Conservation (phyloP, 2,113 vertebrate genomes). For the Dryoscopus gambensis region DNA sequence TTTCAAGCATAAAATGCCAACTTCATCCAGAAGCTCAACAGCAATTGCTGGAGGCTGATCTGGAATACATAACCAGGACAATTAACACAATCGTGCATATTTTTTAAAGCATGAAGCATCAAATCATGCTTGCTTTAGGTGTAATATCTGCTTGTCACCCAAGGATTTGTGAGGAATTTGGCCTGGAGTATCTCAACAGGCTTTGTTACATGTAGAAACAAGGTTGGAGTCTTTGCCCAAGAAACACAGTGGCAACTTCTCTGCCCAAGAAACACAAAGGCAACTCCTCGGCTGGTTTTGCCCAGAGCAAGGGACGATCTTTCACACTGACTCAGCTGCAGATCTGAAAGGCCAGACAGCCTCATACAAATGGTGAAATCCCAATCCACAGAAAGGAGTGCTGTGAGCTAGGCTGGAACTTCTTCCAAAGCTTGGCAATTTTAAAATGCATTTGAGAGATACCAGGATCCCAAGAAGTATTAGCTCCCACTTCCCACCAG, state of each 20-base stretch:
- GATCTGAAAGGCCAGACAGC: background rate
- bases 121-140: background rate
- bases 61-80: constrained; percentile 49
- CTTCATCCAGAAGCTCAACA: constrained; percentile 51
- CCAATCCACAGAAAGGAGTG: background rate
- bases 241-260: background rate
- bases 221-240: background rate
- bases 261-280: background rate
- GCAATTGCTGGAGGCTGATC: constrained; percentile 59
- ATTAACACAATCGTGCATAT: background rate
- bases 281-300: background rate
- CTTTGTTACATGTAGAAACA: background rate
- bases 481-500: background rate
- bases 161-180: background rate
- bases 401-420: background rate
- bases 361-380: background rate
- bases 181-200: background rate
- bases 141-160: background rate
- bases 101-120: background rate
- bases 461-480: background rate
- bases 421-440: background rate
- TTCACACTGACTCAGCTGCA: background rate
- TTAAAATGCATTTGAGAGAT: background rate
- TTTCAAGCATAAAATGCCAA: constrained; percentile 44
- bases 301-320: background rate